phyloP scores from a whole-genome alignment of 2,113 vertebrate species.

The Nothocercus nigrocapillus region DNA sequence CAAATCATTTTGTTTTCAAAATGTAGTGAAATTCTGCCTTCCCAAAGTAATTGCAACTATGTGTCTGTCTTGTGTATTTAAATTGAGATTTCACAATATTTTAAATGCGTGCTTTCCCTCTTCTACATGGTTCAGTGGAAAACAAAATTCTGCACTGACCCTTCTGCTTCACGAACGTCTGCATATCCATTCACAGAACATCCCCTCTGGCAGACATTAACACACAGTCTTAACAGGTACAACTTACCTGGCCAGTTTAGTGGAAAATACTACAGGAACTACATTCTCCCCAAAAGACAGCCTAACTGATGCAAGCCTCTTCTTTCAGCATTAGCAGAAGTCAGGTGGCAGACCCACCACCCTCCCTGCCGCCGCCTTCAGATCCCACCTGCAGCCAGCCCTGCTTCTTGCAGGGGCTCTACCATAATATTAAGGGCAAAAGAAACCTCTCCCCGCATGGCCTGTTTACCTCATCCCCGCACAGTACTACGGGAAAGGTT shows the following conservation, averaged over 20 bases:
- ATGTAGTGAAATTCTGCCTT: background rate
- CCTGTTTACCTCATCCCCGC: accelerated
- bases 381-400: background rate
- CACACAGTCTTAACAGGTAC: background rate
- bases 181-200: background rate
- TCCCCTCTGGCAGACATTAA: background rate
- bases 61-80: background rate
- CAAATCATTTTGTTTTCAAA: background rate
- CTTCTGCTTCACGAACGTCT: background rate
- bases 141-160: background rate
- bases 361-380: background rate
- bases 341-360: too few relatives aligned
- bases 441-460: background rate
- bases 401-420: background rate
- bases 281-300: background rate
- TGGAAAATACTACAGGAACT: background rate
- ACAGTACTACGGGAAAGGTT: background rate
- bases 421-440: accelerated
- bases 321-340: too few relatives aligned
- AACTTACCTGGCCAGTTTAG: background rate
- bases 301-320: too few relatives aligned
- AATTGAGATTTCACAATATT: background rate
- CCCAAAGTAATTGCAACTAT: background rate
- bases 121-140: background rate
- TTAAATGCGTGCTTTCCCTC: background rate